Evolutionary conservation across 2,113 vertebrate genomes (phyloP).

Genomic region (Gymnogyps californianus): DNA sequence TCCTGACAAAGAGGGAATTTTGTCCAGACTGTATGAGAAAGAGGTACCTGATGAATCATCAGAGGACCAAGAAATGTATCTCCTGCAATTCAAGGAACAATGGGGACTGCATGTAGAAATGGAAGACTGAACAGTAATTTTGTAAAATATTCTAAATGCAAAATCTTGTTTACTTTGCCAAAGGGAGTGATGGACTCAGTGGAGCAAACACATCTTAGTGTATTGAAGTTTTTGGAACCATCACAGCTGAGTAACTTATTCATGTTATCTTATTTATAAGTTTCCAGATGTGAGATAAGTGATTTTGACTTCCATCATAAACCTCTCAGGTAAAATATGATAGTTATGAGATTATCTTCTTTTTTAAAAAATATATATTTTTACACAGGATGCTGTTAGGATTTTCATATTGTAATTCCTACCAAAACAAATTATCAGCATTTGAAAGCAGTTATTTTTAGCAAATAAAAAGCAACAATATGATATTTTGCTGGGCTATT

Average conservation of each 20-base stretch:
- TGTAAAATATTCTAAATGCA: neutral
- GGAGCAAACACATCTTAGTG: neutral
- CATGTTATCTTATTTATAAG: neutral
- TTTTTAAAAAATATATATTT: neutral
- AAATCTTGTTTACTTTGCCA: neutral
- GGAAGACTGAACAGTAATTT: constrained; percentile 42
- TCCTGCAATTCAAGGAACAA: constrained; percentile 72
- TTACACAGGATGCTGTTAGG: neutral
- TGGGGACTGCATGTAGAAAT: constrained; percentile 76
- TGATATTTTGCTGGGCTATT: neutral
- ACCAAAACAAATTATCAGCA: neutral
- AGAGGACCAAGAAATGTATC: constrained; percentile 52
- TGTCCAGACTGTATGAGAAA: constrained; percentile 66
- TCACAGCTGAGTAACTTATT: neutral
- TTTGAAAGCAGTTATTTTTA: neutral
- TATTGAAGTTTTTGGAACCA: neutral
- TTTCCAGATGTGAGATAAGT: neutral
- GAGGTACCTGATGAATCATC: neutral
- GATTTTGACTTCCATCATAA: neutral
- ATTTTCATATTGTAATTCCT: neutral
- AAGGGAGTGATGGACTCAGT: neutral
- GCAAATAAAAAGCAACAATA: neutral
- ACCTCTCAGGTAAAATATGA: neutral
- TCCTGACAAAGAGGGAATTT: neutral
- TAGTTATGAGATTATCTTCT: neutral